Evolutionary conservation across 1,140 invertebrate genomes (phyloP), one percentile per base, ranked within the genome.

Genomic region (Drosophila mayri): DNA sequence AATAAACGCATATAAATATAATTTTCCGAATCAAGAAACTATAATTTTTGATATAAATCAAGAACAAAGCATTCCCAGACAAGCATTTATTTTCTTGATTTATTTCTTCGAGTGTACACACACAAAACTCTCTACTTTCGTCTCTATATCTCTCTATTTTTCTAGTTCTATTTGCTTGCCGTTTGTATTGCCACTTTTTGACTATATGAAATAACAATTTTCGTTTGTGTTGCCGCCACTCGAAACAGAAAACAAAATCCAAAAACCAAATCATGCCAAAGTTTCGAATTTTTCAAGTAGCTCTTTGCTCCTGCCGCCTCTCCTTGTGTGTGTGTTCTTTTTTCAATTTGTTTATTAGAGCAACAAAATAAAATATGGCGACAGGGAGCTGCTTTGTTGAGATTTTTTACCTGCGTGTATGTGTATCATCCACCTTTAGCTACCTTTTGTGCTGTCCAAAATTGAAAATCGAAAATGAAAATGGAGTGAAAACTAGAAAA

Each of bases 181-280:
- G 74, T 81, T 81, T 85, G 61, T 86, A 71, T 71, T 85, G 61
- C 82, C 71, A 86, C 58, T 86, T 86, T 80, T 86, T 82, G 74
- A 82, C 76, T 66, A 79, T 68, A 75, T 28, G 25, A 64, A 72
- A 66, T 35, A 70, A 61, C 57, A 66, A 62, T 76, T 78, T 75
- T 81, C 73, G 67, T 76, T 84, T 84, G 81, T 61, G 58, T 62
- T 57, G 52, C 37, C 54, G 20, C 46, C 65, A 65, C 37, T 49
- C 25, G 22, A 61, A 76, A 49, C 12, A 28, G 41, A 66, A 50
- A 37, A 41, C 14, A 46, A 60, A 63, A 25, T n/a, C 10, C 10
- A 74, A 54, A 68, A 59, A 18, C 25, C n/a, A 52, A 61, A 70
- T 64, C 52, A 54, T 67, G 37, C 30, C 22, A 55, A 52, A 70